phyloP scores from a whole-genome alignment of 2,888 invertebrate genomes.

The Elmis aenea region DNA sequence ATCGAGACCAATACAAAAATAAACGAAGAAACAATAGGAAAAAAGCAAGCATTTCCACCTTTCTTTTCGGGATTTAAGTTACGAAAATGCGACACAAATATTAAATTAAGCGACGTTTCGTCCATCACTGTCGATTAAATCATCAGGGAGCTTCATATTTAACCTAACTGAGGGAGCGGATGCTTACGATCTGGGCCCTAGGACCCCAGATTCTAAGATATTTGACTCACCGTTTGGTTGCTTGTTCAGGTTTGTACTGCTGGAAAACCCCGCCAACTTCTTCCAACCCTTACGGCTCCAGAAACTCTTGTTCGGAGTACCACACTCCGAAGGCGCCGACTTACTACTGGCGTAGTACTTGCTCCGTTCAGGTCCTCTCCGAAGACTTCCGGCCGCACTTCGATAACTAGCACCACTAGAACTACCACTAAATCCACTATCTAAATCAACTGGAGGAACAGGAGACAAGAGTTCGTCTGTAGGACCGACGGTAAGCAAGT shows the following conservation, averaged over 20 bases:
- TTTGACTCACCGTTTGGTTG: no score
- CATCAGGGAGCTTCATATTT: no score
- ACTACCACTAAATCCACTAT: conserved; percentile 79
- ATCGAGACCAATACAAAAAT: no score
- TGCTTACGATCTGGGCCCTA: no score
- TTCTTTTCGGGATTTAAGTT: no score
- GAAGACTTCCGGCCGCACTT: conserved; percentile 58
- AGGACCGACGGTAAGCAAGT: conserved; percentile 63
- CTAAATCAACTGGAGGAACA: conserved; percentile 61
- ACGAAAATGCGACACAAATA: no score
- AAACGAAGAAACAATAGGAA: no score
- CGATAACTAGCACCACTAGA: conserved; percentile 75
- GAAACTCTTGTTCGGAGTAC: conserved; percentile 50
- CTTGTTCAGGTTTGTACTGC: conserved; percentile 60
- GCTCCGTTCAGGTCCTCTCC: conserved; percentile 41
- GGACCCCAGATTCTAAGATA: no score
- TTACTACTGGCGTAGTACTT: conserved; percentile 31
- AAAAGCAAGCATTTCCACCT: no score
- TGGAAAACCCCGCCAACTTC: conserved; percentile 69
- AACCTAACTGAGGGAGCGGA: no score
- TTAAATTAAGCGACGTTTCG: no score
- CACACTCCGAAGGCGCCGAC: conserved; percentile 4
- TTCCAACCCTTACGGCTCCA: conserved; percentile 77
- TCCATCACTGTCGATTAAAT: no score
- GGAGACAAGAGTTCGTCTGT: conserved; percentile 70